A percentile compares a stretch with the other conserved stretches of the same genome.
phyloP scores from a whole-genome alignment of 2,888 invertebrate species.

The Pyrrhosoma nymphula region DNA sequence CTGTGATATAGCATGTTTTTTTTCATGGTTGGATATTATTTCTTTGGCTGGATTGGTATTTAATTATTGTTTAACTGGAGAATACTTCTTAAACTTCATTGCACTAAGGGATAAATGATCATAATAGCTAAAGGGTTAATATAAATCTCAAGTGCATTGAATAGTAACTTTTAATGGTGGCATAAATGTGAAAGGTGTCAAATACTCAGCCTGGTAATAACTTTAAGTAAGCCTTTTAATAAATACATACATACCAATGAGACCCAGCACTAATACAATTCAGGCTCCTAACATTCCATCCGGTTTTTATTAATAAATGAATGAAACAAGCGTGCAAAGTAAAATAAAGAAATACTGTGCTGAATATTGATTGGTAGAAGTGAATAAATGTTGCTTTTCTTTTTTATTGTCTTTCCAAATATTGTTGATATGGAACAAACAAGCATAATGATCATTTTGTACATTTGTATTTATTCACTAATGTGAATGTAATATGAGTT shows the following conservation, averaged over 20 bases:
- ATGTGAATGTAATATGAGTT: background rate
- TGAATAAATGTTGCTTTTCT: background rate
- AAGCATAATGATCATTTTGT: background rate
- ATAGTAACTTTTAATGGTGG: background rate
- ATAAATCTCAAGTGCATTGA: background rate
- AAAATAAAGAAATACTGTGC: background rate
- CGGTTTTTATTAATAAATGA: background rate
- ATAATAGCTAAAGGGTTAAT: background rate
- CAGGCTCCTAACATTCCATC: background rate
- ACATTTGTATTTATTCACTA: background rate
- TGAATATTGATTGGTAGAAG: background rate
- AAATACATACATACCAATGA: background rate
- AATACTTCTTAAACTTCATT: too few relatives aligned
- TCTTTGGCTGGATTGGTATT: too few relatives aligned
- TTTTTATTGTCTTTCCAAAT: background rate
- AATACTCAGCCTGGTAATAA: background rate
- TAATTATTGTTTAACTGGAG: too few relatives aligned
- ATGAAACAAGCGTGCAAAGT: background rate
- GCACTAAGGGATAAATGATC: too few relatives aligned
- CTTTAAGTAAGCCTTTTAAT: background rate
- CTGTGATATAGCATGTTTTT: too few relatives aligned
- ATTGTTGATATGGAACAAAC: background rate
- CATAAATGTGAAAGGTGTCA: background rate
- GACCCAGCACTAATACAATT: background rate
- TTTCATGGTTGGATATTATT: too few relatives aligned